Conservation (phyloP, 2,113 vertebrate species). For the Spea bombifrons region DNA sequence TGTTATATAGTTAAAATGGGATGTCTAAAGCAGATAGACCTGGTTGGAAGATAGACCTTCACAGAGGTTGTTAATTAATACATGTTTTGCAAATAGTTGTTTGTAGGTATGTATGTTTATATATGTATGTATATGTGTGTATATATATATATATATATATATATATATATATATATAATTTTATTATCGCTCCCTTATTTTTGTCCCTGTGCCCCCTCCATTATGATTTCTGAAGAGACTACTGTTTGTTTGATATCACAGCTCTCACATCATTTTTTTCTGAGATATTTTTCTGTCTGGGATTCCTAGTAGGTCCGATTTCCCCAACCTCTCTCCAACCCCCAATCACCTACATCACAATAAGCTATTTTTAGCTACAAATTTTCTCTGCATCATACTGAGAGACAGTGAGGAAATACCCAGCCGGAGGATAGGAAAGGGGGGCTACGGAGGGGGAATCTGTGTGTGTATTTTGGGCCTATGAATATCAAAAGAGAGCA, state of each 20-base stretch:
- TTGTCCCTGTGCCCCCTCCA: background rate
- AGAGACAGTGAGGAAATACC: conserved; percentile 46
- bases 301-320: conserved; percentile 37
- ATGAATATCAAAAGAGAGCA: background rate
- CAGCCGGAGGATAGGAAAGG: conserved; percentile 15
- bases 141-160: background rate
- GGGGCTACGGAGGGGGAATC: background rate
- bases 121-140: background rate
- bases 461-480: background rate
- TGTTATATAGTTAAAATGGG: too few species aligned
- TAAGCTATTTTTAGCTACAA: conserved; percentile 45
- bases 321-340: conserved; percentile 2
- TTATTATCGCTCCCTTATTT: background rate
- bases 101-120: background rate
- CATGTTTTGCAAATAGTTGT: background rate
- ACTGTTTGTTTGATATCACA: background rate
- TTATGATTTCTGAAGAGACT: background rate
- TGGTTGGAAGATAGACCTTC: too few species aligned
- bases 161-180: too few species aligned
- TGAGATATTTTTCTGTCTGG: conserved; percentile 11
- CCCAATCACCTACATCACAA: conserved; percentile 41
- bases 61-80: too few species aligned
- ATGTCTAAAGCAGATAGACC: too few species aligned
- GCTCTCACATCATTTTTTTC: background rate
- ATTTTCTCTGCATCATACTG: conserved; percentile 39